Evolutionary conservation across 2,113 vertebrate genomes (phyloP).

Genomic region (Nannobrachium achirus): DNA sequence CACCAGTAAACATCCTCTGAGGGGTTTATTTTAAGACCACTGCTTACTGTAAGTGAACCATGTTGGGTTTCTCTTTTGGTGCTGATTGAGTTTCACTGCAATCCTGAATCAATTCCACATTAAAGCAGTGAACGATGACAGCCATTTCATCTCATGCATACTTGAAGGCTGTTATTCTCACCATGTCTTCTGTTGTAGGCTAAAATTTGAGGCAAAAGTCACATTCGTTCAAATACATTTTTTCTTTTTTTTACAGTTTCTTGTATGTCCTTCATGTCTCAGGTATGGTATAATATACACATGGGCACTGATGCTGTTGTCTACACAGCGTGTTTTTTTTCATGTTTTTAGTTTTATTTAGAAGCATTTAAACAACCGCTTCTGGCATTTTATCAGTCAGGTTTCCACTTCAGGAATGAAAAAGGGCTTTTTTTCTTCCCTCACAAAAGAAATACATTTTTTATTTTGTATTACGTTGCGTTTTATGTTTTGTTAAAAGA

Average conservation of each 20-base stretch:
- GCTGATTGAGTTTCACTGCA: conserved; percentile 34
- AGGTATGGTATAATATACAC: conserved; percentile 53
- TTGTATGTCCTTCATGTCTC: conserved; percentile 48
- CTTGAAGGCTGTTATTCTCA: conserved; percentile 12
- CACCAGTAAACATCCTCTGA: conserved; percentile 12
- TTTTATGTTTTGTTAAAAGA: background rate
- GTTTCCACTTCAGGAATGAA: background rate
- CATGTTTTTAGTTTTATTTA: conserved; percentile 11
- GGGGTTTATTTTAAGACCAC: conserved; percentile 15
- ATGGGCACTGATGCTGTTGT: conserved; percentile 35
- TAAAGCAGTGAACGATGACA: background rate
- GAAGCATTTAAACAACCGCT: background rate
- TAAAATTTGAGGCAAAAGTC: conserved; percentile 1
- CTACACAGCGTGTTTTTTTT: background rate
- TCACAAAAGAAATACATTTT: conserved; percentile 10
- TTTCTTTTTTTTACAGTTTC: conserved; percentile 28
- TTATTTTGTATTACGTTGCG: background rate
- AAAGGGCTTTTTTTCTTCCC: background rate
- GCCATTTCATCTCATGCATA: conserved; percentile 11
- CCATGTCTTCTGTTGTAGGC: too few species aligned
- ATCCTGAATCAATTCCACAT: background rate
- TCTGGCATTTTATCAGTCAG: background rate
- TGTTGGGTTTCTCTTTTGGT: conserved; percentile 25
- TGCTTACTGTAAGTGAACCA: conserved; percentile 39
- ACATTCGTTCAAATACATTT: background rate